Evolutionary conservation across 2,113 vertebrate genomes (phyloP).

Genomic region (Nothoprocta pentlandii): DNA sequence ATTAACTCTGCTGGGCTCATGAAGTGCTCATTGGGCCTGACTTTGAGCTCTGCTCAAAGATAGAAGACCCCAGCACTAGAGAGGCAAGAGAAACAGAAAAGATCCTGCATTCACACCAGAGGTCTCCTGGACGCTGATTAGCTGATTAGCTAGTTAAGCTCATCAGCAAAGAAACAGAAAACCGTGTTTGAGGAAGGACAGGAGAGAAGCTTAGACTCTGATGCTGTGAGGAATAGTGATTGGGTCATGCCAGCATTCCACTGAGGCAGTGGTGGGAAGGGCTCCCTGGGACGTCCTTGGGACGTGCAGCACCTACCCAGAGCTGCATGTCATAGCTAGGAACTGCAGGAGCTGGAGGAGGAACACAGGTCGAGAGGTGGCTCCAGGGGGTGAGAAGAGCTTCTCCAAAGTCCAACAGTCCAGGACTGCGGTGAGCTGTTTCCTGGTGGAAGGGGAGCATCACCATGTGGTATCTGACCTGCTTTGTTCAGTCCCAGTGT

Average conservation of each 20-base stretch:
- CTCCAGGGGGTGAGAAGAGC: background rate
- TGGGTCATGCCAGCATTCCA: background rate
- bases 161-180: background rate
- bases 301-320: background rate
- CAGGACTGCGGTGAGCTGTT: background rate
- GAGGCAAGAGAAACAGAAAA: too few relatives aligned
- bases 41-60: too few relatives aligned
- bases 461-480: fast-evolving
- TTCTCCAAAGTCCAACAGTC: background rate
- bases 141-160: background rate
- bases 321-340: background rate
- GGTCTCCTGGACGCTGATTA: background rate
- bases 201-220: background rate
- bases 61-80: too few relatives aligned
- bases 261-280: fast-evolving
- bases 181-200: background rate
- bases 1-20: too few relatives aligned
- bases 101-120: too few relatives aligned
- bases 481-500: fast-evolving
- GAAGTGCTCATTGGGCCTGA: too few relatives aligned
- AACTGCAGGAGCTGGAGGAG: background rate
- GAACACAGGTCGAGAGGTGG: fast-evolving
- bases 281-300: background rate
- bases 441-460: fast-evolving
- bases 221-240: background rate